These are phyloP conservation scores for Noturus placidus DNA, from an alignment of 2,113 vertebrate species.

Conservation along the genomic window DNA sequence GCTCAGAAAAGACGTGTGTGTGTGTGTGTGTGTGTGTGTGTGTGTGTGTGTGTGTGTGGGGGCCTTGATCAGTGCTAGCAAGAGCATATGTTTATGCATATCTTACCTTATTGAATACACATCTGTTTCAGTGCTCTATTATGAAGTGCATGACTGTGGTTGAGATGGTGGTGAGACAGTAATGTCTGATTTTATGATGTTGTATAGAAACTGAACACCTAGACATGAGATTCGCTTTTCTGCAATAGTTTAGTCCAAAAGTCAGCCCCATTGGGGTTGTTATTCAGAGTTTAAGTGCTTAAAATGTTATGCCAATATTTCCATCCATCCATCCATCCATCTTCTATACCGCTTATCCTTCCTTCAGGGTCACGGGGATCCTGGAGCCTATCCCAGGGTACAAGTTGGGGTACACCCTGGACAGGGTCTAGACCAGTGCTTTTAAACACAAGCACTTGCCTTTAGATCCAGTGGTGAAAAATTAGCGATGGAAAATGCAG, in stretches of 20 bases:
- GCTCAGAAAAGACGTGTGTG: neutral
- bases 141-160: constrained; percentile 16
- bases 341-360: too few relatives aligned
- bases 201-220: neutral
- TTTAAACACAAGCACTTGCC: neutral
- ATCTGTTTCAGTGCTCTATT: constrained; percentile 10
- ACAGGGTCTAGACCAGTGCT: neutral
- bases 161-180: constrained; percentile 13
- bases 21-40: neutral
- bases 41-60: neutral
- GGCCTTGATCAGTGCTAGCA: neutral
- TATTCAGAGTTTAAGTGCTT: neutral
- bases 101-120: constrained; percentile 21
- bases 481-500: neutral
- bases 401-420: too few relatives aligned
- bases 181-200: constrained; percentile 12
- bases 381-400: too few relatives aligned
- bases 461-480: neutral
- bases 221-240: neutral
- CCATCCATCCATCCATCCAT: too few relatives aligned
- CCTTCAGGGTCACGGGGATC: too few relatives aligned
- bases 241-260: neutral
- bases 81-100: constrained; percentile 20
- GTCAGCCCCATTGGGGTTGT: too few relatives aligned
- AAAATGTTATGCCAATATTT: neutral